These are phyloP conservation scores for Drosophila histrio DNA, from an alignment of 2,888 invertebrate species.

Conservation along the genomic window DNA sequence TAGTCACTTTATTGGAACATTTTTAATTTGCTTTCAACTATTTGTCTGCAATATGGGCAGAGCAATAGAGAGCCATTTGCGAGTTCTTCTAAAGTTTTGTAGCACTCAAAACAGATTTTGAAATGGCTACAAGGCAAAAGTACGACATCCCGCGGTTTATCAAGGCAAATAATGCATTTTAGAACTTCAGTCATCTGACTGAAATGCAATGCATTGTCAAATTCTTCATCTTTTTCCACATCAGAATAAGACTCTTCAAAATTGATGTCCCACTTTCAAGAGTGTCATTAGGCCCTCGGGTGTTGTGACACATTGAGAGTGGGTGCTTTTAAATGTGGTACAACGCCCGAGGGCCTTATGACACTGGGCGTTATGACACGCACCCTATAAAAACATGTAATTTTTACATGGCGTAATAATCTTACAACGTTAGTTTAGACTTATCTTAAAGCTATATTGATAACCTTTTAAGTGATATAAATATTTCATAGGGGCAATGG, in stretches of 20 bases:
- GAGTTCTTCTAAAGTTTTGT: not conserved
- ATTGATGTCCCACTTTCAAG: slow-evolving; percentile 8
- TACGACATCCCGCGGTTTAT: not conserved
- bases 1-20: no score
- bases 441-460: no score
- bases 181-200: slow-evolving; percentile 3
- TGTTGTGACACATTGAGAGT: no score
- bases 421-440: no score
- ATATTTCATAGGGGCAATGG: no score
- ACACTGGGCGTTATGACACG: no score
- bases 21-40: not conserved
- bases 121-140: slow-evolving; percentile 1
- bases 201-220: not conserved
- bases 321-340: no score
- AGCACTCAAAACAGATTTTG: not conserved
- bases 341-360: no score
- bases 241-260: slow-evolving; percentile 2
- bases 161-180: not conserved
- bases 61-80: not conserved
- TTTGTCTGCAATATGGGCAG: not conserved
- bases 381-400: no score
- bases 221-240: not conserved
- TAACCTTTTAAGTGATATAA: no score
- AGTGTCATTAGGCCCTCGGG: no score
- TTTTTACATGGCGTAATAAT: no score